Evolutionary conservation across 64 coral and sea anemone species (phyloP).

Genomic region (Orbicella faveolata): DNA sequence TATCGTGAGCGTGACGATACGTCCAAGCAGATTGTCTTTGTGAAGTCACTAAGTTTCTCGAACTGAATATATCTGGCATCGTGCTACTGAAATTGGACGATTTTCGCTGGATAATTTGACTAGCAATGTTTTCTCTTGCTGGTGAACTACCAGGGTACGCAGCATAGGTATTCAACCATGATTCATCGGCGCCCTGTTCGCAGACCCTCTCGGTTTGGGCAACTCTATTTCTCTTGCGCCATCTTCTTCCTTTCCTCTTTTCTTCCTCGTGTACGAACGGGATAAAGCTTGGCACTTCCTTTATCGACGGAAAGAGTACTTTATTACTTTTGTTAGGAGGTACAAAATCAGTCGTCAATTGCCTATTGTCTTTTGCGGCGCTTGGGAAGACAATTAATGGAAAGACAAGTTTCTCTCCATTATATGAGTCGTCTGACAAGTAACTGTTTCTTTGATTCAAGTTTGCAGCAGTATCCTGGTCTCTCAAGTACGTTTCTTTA

Average conservation of each 20-base stretch:
- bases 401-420: background rate
- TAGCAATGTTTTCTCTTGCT: background rate
- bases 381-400: background rate
- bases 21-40: background rate
- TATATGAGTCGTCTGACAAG: background rate
- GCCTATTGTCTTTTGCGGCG: background rate
- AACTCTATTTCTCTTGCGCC: background rate
- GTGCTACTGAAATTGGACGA: background rate
- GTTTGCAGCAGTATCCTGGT: background rate
- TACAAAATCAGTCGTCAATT: background rate
- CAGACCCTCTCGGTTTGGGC: background rate
- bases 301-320: background rate
- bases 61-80: background rate
- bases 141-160: background rate
- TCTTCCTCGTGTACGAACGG: background rate
- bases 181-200: background rate
- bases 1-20: background rate
- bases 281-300: conserved; percentile 7
- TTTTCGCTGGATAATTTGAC: background rate
- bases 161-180: background rate
- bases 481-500: background rate
- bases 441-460: conserved; percentile 5
- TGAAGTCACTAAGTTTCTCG: background rate
- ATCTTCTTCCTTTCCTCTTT: background rate
- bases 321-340: background rate